Conservation (phyloP, 1,140 invertebrate genomes). For the Arctopsyche grandis region DNA sequence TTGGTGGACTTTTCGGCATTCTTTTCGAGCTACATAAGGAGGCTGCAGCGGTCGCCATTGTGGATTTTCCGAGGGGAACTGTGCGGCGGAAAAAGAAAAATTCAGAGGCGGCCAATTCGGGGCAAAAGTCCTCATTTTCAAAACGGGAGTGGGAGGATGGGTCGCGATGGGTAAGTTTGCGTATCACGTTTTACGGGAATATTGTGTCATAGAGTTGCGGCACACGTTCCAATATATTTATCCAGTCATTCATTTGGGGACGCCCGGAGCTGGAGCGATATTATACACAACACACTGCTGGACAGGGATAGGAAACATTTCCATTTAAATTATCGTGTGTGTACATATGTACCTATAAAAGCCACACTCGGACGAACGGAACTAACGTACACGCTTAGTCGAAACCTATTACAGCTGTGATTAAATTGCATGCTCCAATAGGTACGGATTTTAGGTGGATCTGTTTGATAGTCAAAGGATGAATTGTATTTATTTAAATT, state of each 20-base stretch:
- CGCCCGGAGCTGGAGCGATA: constrained; percentile 39
- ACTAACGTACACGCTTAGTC: too few species aligned
- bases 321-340: background rate
- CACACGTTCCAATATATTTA: constrained; percentile 50
- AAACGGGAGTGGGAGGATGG: background rate
- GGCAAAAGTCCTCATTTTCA: background rate
- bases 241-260: constrained; percentile 48
- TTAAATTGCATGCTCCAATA: too few species aligned
- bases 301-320: constrained; percentile 18
- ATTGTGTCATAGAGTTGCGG: constrained; percentile 47
- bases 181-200: constrained; percentile 37
- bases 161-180: constrained; percentile 12
- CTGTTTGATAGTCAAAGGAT: too few species aligned
- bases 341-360: background rate
- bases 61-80: too few species aligned
- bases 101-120: background rate
- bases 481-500: too few species aligned
- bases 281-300: constrained; percentile 21
- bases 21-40: too few species aligned
- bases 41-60: too few species aligned
- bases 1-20: too few species aligned
- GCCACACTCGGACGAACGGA: background rate
- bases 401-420: too few species aligned
- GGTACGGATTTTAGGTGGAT: too few species aligned
- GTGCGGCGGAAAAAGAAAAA: background rate